Evolutionary conservation across 2,888 invertebrate species (phyloP).

Genomic region (Notodonta dromedarius): DNA sequence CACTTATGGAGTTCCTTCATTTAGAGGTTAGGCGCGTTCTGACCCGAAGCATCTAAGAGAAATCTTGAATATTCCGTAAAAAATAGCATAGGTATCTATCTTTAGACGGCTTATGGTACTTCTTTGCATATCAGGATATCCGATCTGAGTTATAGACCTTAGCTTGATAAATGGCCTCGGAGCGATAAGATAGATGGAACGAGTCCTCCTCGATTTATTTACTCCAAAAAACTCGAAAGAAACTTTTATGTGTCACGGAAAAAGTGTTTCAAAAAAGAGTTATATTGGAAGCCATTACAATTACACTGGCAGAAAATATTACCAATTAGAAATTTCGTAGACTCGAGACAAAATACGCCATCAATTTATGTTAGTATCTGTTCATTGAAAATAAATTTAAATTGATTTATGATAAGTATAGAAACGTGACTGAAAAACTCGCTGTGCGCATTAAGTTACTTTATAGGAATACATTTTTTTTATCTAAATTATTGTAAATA

Average conservation of each 20-base stretch:
- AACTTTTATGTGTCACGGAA: background rate
- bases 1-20: no score
- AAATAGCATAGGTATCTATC: background rate
- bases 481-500: background rate
- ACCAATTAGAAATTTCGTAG: constrained; percentile 5
- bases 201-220: constrained; percentile 3
- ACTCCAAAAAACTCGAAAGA: background rate
- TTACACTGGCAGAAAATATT: background rate
- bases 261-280: background rate
- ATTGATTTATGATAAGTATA: no score
- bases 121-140: background rate
- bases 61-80: background rate
- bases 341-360: no score
- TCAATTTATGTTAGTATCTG: no score
- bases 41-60: no score
- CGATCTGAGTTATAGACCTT: constrained; percentile 1
- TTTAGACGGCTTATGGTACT: background rate
- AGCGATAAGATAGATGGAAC: background rate
- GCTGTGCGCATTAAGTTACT: no score
- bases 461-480: no score
- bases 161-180: constrained; percentile 1
- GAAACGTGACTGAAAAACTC: no score
- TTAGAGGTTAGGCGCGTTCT: no score
- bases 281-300: background rate
- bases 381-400: no score